Conservation (phyloP, 2,113 vertebrate genomes). For the Falco punctatus region DNA sequence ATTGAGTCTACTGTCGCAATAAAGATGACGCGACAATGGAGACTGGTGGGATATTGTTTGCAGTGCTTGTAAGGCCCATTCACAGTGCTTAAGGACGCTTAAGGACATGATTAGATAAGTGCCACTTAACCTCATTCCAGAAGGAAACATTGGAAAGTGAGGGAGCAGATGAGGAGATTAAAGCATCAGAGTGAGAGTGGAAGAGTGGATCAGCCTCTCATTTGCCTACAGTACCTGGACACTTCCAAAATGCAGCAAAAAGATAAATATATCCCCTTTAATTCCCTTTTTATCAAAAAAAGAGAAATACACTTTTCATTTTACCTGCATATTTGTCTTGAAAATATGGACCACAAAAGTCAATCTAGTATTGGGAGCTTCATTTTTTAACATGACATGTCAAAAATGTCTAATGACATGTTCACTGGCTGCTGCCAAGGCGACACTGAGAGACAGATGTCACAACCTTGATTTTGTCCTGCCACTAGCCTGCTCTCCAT, state of each 20-base stretch:
- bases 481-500: neutral
- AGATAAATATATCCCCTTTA: neutral
- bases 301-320: rapidly evolving
- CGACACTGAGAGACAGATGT: neutral
- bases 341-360: neutral
- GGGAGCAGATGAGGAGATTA: neutral
- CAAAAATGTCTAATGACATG: neutral
- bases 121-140: neutral
- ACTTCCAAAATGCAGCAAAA: neutral
- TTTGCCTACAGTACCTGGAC: neutral
- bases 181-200: neutral
- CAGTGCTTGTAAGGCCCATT: neutral
- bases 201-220: neutral
- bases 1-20: neutral
- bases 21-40: neutral
- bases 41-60: neutral
- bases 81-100: neutral
- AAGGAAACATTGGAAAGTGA: neutral
- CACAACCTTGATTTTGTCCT: neutral
- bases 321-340: neutral
- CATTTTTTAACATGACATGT: neutral
- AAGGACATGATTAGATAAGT: neutral
- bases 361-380: neutral
- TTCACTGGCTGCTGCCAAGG: neutral
- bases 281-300: neutral